Conservation (phyloP, 2,113 vertebrate species). For the Charadrius vociferus region DNA sequence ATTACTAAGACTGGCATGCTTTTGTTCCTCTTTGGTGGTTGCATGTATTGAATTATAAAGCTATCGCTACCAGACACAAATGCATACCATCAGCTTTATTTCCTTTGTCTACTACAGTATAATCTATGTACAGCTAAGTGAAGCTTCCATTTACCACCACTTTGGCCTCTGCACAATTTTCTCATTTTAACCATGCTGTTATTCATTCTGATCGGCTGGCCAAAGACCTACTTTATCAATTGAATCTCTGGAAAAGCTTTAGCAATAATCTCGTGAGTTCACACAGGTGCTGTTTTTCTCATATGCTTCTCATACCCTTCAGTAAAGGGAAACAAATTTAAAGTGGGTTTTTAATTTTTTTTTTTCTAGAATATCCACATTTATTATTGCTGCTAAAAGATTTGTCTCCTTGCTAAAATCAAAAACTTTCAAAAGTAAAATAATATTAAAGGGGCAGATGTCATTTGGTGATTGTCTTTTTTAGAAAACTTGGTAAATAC, state of each 20-base stretch:
- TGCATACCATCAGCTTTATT: slow-evolving; percentile 18
- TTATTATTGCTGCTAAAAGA: not conserved
- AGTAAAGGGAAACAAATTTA: not conserved
- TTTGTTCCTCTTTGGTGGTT: slow-evolving; percentile 25
- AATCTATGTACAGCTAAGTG: not conserved
- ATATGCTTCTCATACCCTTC: not conserved
- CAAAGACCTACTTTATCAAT: not conserved
- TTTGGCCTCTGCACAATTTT: slow-evolving; percentile 4
- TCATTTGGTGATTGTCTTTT: not conserved
- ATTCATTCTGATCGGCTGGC: not conserved
- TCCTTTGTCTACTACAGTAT: not conserved
- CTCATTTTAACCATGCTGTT: not conserved
- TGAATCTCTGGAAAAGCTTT: not conserved
- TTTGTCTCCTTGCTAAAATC: not conserved
- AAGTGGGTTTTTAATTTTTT: not conserved
- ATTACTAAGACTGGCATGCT: not conserved
- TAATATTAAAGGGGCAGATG: not conserved
- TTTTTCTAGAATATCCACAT: not conserved
- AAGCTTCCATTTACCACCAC: slow-evolving; percentile 4
- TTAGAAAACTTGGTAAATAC: not conserved
- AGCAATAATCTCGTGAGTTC: not conserved
- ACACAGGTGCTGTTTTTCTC: not conserved
- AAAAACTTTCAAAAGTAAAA: not conserved
- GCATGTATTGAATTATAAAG: slow-evolving; percentile 34
- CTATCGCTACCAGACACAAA: not conserved